phyloP scores from a whole-genome alignment of 2,888 invertebrate genomes.

The Lottia scabra region DNA sequence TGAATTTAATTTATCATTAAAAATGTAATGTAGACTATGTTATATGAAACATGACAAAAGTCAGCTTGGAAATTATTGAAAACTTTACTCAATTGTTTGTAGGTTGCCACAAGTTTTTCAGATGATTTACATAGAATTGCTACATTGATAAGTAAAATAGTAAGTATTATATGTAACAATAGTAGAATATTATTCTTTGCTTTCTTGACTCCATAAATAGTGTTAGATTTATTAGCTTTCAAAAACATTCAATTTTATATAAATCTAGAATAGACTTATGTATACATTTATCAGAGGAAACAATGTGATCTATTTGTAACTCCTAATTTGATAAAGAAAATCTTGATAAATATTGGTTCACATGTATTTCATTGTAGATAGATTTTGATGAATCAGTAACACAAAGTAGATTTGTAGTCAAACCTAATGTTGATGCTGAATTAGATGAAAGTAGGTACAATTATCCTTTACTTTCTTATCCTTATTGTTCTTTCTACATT shows the following conservation, averaged over 20 bases:
- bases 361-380: slow-evolving; percentile 57
- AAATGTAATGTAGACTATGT: no score
- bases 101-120: slow-evolving; percentile 68
- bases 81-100: slow-evolving; percentile 20
- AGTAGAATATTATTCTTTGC: background rate
- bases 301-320: no score
- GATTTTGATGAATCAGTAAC: slow-evolving; percentile 70
- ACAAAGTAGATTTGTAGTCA: slow-evolving; percentile 79
- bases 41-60: no score
- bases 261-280: no score
- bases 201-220: background rate
- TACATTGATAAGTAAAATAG: slow-evolving; percentile 79
- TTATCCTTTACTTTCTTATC: background rate
- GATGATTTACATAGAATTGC: slow-evolving; percentile 75
- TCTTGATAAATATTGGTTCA: no score
- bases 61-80: no score
- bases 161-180: slow-evolving; percentile 67
- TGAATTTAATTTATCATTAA: no score
- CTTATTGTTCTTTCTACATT: background rate
- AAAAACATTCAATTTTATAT: no score
- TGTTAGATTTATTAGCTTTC: no score
- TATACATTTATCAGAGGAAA: no score
- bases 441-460: slow-evolving; percentile 76
- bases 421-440: slow-evolving; percentile 80
- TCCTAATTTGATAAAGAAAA: no score